Conservation (phyloP, 2,888 invertebrate species). For the Chymomyza fuscimana region DNA sequence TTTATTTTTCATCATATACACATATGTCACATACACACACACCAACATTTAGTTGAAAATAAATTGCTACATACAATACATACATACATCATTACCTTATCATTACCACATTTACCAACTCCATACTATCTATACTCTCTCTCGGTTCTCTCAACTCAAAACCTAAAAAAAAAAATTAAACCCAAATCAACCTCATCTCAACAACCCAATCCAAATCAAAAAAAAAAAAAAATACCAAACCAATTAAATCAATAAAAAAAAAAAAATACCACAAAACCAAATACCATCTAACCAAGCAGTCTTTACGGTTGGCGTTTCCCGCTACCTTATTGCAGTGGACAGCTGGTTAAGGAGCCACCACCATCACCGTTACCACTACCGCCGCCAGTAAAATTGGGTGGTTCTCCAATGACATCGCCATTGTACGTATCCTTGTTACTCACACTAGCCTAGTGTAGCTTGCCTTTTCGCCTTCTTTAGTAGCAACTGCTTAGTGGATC, state of each 20-base stretch:
- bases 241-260: slow-evolving; percentile 23
- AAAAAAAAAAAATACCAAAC: slow-evolving; percentile 16
- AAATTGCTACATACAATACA: background rate
- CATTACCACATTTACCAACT: slow-evolving; percentile 39
- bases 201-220: slow-evolving; percentile 26
- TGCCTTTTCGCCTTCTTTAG: background rate
- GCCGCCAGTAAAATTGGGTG: slow-evolving; percentile 88
- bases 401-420: slow-evolving; percentile 85
- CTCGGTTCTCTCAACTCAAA: slow-evolving; percentile 41
- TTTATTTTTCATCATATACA: slow-evolving; percentile 18
- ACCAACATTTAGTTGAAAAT: background rate
- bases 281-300: slow-evolving; percentile 82
- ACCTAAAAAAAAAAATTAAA: slow-evolving; percentile 34
- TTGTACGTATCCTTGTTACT: slow-evolving; percentile 81
- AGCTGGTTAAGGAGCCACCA: slow-evolving; percentile 85
- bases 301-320: slow-evolving; percentile 98
- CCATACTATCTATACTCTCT: slow-evolving; percentile 40
- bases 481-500: background rate
- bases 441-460: background rate
- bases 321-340: slow-evolving; percentile 96
- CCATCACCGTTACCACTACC: slow-evolving; percentile 89
- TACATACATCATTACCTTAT: slow-evolving; percentile 31
- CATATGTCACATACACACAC: slow-evolving; percentile 11
- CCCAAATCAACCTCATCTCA: slow-evolving; percentile 17
- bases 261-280: slow-evolving; percentile 39